Evolutionary conservation across 2,888 invertebrate species (phyloP).

Genomic region (Agrotis puta): DNA sequence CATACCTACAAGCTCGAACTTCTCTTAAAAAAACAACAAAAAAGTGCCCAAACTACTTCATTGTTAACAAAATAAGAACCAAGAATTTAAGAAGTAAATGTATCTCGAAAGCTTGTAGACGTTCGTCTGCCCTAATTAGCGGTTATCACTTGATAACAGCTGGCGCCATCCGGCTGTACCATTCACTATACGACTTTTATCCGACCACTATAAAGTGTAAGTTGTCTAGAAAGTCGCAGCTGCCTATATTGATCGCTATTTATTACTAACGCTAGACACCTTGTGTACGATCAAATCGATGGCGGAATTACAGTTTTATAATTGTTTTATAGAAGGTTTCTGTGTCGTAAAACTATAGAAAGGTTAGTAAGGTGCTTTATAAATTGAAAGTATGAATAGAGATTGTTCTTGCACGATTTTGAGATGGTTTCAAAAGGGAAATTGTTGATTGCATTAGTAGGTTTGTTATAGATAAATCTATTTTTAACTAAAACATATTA

Average conservation of each 20-base stretch:
- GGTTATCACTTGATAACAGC: constrained; percentile 79
- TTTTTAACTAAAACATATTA: no score
- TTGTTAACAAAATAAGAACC: constrained; percentile 27
- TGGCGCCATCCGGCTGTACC: constrained; percentile 69
- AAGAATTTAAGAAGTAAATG: constrained; percentile 51
- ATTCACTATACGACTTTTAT: constrained; percentile 57
- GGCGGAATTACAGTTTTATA: constrained; percentile 26
- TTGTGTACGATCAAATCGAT: constrained; percentile 21
- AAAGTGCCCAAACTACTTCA: neutral
- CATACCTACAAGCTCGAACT: neutral
- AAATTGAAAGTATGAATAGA: constrained; percentile 4
- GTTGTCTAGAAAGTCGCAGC: constrained; percentile 36
- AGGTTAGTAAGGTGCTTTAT: constrained; percentile 16
- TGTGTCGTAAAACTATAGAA: constrained; percentile 3
- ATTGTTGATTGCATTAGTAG: neutral
- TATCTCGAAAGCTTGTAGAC: constrained; percentile 51
- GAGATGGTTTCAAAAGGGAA: constrained; percentile 7
- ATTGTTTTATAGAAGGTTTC: constrained; percentile 7
- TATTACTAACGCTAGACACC: constrained; percentile 52
- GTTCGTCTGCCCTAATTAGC: constrained; percentile 71
- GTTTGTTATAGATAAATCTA: no score
- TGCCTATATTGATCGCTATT: constrained; percentile 38
- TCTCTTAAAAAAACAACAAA: constrained; percentile 12
- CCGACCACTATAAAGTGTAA: constrained; percentile 35
- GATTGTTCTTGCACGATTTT: constrained; percentile 4